Base-by-base conservation (phyloP, 2,797 vertebrate genomes). In the Pagetopsis macropterus region DNA sequence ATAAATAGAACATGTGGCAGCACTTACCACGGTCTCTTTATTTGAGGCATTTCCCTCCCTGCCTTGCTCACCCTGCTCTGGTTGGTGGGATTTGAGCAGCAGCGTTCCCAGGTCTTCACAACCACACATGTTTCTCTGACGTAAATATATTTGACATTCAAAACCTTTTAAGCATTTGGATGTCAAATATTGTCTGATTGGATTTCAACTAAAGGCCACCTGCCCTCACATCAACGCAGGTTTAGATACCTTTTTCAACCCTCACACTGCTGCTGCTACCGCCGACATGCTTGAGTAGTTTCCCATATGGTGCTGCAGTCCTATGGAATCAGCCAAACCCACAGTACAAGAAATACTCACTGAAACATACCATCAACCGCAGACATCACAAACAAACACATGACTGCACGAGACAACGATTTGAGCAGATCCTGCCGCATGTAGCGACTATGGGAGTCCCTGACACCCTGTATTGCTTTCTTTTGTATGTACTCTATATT, bases 1-100 rank as follows among this genome's bases (percentile, higher is more conserved):
- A 89, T 86, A 92, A 91, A 90, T 88, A 91, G 89, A 87, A 88
- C 93, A 94, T 93, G 88, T 94, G 94, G 93, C 89, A 93, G 80
- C 84, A 87, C 91, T 94, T 93, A 93, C 80, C 83, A 82, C 65
- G 65, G 72, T 72, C 81, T 81, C 79, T 76, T 85, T 85, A 89
- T 87, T 85, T 85, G 82, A 88, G 80, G 86, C 72, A 89, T 90
- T 91, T 90, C 88, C 90, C 87, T 88, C 77, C 79, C 78, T 79
- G 81, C 78, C 81, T 68, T 62, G 50, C 77, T 77, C 69, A 66
- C 78, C 79, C 70, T 40, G 9, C 75, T 78, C 80, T 67, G 81
- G 73, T 87, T 77, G 79, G 44, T 63, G 63, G 75, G 77, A 81
- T 76, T 79, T 77, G 8, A 66, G 75, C 72, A 74, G 78, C 60